Base-by-base conservation (phyloP, 2,888 invertebrate genomes). In the Nymphalis c-album region DNA sequence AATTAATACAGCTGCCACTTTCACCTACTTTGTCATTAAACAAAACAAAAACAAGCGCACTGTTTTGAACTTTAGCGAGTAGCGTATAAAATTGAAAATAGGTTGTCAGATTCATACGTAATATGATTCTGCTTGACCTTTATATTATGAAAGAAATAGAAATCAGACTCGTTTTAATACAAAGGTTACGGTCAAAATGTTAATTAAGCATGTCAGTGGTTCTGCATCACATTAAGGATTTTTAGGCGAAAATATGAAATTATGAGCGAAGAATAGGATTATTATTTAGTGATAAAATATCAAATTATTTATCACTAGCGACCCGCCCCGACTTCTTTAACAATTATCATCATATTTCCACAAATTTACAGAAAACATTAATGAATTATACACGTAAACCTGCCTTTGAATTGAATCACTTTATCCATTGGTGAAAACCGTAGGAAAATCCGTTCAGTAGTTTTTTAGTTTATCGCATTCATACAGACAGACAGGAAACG, bases 1-100 rank as follows among this genome's bases (percentile, higher is more conserved):
- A 69, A 59, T 35, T 47, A 50, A 66, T 67, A 69, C 55, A 72
- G 40, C 53, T 59, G 66, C 45, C 71, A 80, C 80, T 80, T 80
- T 80, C 80, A 76, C 76, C 73, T 60, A 70, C 59, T 70, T 68
- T 53, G 55, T 55, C 31, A 55, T 55, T 55, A 31, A 51, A 51
- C 26, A 26, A 58, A 50, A 57, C 40, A 65, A 60, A 53, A 26
- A 16, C 64, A 47, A 18, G 47, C 60, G 46, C 47, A 48, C 48
- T n/a, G 17, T 35, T 55, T n/a, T 35, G 66, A 57, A 48, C 61
- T 67, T 67, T 47, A 40, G 7, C n/a, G 18, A 50, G 6, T 55
- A 55, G 18, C 20, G 8, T 17, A 48, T 40, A 60, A 55, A 60
- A 35, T 22, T 26, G 1, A 57, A 26, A 48, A 57, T 57, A 7